Percentiles rank a stretch among this genome's conserved stretches.
These are phyloP conservation scores for Thoracochromis brauschi DNA, from an alignment of 2,113 vertebrate genomes.

Conservation along the genomic window DNA sequence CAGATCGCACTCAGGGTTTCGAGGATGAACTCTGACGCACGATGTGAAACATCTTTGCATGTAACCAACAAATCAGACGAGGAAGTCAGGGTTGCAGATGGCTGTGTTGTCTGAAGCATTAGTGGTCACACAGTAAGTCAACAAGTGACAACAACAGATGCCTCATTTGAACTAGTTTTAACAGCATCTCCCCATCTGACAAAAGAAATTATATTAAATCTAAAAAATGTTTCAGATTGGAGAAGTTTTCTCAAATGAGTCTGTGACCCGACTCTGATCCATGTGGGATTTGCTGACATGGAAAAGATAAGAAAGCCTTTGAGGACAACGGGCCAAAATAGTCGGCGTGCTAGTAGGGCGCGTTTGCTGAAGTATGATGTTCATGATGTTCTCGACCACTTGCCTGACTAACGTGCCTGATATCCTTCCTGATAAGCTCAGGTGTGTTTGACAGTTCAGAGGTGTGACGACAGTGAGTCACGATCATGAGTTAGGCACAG, in stretches of 20 bases:
- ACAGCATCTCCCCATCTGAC: not conserved
- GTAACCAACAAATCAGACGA: not conserved
- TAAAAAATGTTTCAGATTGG: not conserved
- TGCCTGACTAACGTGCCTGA: not conserved
- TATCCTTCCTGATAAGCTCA: not conserved
- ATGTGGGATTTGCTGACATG: not conserved
- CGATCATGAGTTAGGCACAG: not conserved
- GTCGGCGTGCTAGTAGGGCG: not conserved
- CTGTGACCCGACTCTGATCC: not conserved
- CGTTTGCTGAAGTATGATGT: not conserved
- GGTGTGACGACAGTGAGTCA: not conserved
- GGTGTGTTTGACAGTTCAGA: not conserved
- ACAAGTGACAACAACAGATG: not conserved
- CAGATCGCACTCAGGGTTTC: not conserved
- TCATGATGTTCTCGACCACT: not conserved
- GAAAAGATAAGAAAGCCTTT: not conserved
- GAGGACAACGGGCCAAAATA: not conserved
- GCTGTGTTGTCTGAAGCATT: not conserved
- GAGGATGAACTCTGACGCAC: not conserved
- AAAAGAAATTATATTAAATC: not conserved
- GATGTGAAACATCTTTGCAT: not conserved
- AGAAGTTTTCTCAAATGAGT: conserved; percentile 1
- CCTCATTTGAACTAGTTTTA: not conserved
- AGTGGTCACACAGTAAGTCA: not conserved
- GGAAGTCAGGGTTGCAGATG: not conserved